Evolutionary conservation across 2,888 invertebrate species (phyloP), one percentile per base, ranked within the genome.

Genomic region (Bedellia somnulentella): DNA sequence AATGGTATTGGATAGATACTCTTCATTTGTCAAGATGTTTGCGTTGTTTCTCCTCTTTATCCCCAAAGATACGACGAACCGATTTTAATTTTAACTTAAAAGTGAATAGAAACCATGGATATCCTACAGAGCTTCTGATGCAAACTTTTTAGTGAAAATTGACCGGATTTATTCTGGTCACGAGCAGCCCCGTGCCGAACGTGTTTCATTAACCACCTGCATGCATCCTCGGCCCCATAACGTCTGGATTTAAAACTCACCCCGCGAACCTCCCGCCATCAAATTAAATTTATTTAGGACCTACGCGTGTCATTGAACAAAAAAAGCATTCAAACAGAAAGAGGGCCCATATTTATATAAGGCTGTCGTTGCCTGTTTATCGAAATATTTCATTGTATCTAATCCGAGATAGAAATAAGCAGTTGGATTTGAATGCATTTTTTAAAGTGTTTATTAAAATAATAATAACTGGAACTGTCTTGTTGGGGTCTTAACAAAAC

Each of bases 371-470:
- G 38, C 43, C 49, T 59, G 59, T 60, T 70, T 68, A 73, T 71
- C 71, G 62, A 73, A 67, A 67, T 71, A 70, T 66, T 66, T 68
- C 64, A 66, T 70, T 68, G 67, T 75, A n/a, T n/a, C n/a, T n/a
- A n/a, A n/a, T n/a, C n/a, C n/a, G n/a, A n/a, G n/a, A n/a, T n/a
- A n/a, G n/a, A n/a, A n/a, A n/a, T n/a, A n/a, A n/a, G n/a, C n/a
- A n/a, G n/a, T n/a, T n/a, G n/a, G n/a, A n/a, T 41, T 38, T 60
- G 59, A 66, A 63, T 59, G 48, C 55, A 42, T 49, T 52, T 53
- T 64, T 62, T 62, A 64, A 60, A 57, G 49, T 58, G 53, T 67
- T 68, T 68, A 68, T 67, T 70, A 58, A 55, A 68, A 70, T 64
- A 70, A 71, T 66, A 70, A 60, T 56, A 52, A 37, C 44, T 52